Conservation (phyloP, 2,113 vertebrate species). For the Carassius gibelio region DNA sequence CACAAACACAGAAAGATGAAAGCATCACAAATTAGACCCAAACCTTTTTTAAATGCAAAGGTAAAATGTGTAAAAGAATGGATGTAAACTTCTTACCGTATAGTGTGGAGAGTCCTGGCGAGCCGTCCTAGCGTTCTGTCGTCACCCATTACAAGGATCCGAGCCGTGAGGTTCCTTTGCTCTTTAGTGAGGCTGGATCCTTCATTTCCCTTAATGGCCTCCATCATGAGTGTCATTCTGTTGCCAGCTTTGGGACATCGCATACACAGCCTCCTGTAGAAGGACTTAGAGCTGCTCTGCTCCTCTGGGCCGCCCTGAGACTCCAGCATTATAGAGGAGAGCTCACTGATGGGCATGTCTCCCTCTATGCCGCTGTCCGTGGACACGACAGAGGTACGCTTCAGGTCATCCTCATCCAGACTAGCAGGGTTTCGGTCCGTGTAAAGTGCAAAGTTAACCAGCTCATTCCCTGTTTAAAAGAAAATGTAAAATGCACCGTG, state of each 20-base stretch:
- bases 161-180: constrained; percentile 76
- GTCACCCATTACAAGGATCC: constrained; percentile 83
- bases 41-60: neutral
- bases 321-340: neutral
- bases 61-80: neutral
- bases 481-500: neutral
- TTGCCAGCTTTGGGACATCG: constrained; percentile 68
- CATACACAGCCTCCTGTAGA: constrained; percentile 75
- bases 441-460: constrained; percentile 74
- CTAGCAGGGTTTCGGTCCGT: constrained; percentile 12
- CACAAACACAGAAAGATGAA: neutral
- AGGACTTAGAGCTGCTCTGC: constrained; percentile 41
- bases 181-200: constrained; percentile 15
- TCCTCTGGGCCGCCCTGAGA: constrained; percentile 43
- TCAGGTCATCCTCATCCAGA: constrained; percentile 31
- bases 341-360: constrained; percentile 69
- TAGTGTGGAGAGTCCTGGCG: constrained; percentile 75
- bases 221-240: constrained; percentile 66
- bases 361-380: constrained; percentile 80
- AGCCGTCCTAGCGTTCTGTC: constrained; percentile 82
- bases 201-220: constrained; percentile 59
- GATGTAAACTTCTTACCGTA: constrained; percentile 73
- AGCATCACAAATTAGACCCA: neutral
- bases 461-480: constrained; percentile 76
- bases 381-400: constrained; percentile 62